phyloP scores from a whole-genome alignment of 2,113 vertebrate species.

The Spea bombifrons region DNA sequence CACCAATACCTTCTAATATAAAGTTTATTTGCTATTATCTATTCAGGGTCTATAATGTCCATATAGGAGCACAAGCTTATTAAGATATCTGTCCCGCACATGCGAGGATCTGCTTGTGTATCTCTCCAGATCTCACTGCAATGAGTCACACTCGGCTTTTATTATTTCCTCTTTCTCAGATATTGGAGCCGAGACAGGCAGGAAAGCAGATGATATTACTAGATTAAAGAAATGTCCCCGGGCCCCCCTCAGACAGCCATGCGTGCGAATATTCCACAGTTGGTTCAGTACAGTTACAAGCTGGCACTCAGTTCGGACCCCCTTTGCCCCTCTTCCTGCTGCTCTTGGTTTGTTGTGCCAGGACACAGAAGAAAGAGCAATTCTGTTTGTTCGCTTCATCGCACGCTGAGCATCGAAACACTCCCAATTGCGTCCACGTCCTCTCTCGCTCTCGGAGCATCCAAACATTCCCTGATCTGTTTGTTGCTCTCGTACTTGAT shows the following conservation, averaged over 20 bases:
- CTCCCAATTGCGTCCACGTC: neutral
- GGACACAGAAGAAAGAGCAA: conserved; percentile 25
- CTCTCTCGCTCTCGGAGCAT: neutral
- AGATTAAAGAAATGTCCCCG: neutral
- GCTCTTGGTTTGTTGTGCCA: conserved; percentile 25
- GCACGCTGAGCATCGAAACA: conserved; percentile 25
- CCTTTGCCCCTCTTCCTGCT: neutral
- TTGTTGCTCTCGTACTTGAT: neutral
- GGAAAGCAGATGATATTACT: no score
- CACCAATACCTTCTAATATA: no score
- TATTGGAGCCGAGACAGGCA: no score
- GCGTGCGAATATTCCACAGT: neutral
- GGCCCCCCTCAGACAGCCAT: neutral
- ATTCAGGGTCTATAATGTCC: no score
- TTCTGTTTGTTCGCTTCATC: conserved; percentile 15
- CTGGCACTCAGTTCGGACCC: conserved; percentile 19
- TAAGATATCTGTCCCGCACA: no score
- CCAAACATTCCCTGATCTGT: neutral
- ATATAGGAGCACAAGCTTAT: no score
- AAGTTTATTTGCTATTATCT: no score
- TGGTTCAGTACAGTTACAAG: neutral
- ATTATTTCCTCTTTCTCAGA: no score
- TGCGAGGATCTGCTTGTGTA: no score
- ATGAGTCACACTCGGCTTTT: no score
- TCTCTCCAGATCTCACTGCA: no score